These are phyloP conservation scores for Chymomyza procnemis DNA, from an alignment of 2,888 invertebrate species.

Conservation along the genomic window DNA sequence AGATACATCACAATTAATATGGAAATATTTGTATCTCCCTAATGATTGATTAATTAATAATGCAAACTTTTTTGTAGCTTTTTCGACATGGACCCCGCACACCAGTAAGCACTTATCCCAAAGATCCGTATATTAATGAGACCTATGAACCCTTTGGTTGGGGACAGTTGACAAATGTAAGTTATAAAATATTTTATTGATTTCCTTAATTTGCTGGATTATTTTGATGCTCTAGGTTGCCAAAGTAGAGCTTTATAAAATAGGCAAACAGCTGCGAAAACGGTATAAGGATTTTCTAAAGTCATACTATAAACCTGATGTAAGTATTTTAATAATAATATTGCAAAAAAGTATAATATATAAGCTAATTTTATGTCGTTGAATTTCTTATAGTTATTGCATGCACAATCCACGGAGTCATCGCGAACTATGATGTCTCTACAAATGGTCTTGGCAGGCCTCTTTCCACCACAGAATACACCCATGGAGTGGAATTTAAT, in stretches of 20 bases:
- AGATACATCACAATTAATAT: neutral
- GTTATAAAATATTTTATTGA: constrained; percentile 33
- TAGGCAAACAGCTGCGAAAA: constrained; percentile 82
- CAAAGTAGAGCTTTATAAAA: constrained; percentile 82
- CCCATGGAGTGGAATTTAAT: constrained; percentile 81
- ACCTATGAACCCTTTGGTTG: constrained; percentile 86
- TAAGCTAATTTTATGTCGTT: neutral
- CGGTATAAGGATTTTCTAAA: constrained; percentile 83
- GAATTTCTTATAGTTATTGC: constrained; percentile 78
- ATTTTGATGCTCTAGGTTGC: constrained; percentile 80
- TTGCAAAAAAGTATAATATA: too few relatives aligned
- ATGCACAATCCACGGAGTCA: constrained; percentile 84
- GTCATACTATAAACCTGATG: constrained; percentile 80
- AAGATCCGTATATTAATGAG: constrained; percentile 83
- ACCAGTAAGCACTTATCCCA: constrained; percentile 86
- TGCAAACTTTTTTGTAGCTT: constrained; percentile 80
- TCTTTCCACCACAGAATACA: constrained; percentile 83
- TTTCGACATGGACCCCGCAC: constrained; percentile 89
- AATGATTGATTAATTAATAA: neutral
- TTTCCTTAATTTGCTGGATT: neutral
- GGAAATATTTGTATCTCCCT: neutral
- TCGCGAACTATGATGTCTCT: constrained; percentile 87
- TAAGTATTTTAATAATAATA: too few relatives aligned
- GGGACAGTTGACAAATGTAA: constrained; percentile 88
- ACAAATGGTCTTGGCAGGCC: constrained; percentile 83